phyloP scores from a whole-genome alignment of 1,140 invertebrate genomes.

The Listronotus oregonensis region DNA sequence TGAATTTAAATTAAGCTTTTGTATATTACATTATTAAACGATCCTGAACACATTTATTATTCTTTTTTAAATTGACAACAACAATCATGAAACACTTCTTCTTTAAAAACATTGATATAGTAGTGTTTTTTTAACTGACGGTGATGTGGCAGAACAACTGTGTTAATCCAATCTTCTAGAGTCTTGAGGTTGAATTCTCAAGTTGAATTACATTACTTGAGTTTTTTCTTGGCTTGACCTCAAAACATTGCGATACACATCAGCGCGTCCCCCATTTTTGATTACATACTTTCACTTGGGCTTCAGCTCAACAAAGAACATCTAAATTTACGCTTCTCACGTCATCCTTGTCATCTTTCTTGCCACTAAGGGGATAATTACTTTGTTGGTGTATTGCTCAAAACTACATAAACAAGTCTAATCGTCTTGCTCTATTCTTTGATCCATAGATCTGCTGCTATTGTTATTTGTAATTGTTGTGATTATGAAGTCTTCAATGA shows the following conservation, averaged over 20 bases:
- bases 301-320: slow-evolving; percentile 24
- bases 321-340: slow-evolving; percentile 15
- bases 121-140: not conserved
- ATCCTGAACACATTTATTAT: too few species aligned
- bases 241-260: slow-evolving; percentile 22
- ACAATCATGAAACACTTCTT: too few species aligned
- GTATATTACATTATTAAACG: too few species aligned
- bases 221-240: slow-evolving; percentile 1
- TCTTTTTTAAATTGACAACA: too few species aligned
- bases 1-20: too few species aligned
- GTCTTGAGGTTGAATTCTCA: slow-evolving; percentile 18
- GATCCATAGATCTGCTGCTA: slow-evolving; percentile 10
- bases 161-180: slow-evolving; percentile 9
- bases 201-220: slow-evolving; percentile 15
- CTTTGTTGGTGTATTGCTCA: slow-evolving; percentile 18
- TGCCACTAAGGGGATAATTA: slow-evolving; percentile 23
- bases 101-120: too few species aligned
- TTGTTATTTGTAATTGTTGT: not conserved
- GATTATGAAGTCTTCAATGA: not conserved
- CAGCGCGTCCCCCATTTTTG: slow-evolving; percentile 19
- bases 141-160: slow-evolving; percentile 10
- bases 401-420: slow-evolving; percentile 11
- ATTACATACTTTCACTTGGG: slow-evolving; percentile 21
- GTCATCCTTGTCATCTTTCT: slow-evolving; percentile 10
- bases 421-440: slow-evolving; percentile 7